These are phyloP conservation scores for Distichodus sexfasciatus DNA, from an alignment of 2,797 vertebrate species.

Conservation along the genomic window DNA sequence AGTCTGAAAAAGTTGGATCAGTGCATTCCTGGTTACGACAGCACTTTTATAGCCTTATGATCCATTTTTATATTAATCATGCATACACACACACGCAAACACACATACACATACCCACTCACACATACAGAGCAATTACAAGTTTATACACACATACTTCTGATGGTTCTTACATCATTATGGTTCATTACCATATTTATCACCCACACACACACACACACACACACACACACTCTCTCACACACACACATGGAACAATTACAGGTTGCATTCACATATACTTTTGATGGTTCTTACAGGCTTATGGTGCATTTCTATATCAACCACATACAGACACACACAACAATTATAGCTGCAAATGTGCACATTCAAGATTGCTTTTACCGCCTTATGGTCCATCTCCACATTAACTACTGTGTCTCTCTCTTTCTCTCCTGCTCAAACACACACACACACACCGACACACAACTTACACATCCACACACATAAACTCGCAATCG, in stretches of 20 bases:
- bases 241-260: conserved; percentile 8
- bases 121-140: conserved; percentile 28
- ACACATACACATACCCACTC: conserved; percentile 12
- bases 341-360: too few species aligned
- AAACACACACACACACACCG: conserved; percentile 2
- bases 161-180: conserved; percentile 25
- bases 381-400: too few species aligned
- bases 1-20: too few species aligned
- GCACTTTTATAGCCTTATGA: too few species aligned
- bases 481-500: conserved; percentile 11
- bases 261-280: too few species aligned
- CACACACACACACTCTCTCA: not conserved
- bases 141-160: conserved; percentile 33
- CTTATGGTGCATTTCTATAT: too few species aligned
- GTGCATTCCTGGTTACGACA: too few species aligned
- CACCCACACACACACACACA: not conserved
- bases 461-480: not conserved
- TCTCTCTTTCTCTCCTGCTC: too few species aligned
- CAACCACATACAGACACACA: conserved; percentile 4
- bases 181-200: conserved; percentile 21
- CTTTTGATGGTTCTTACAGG: too few species aligned
- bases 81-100: conserved; percentile 5
- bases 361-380: too few species aligned
- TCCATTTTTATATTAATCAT: not conserved
- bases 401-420: too few species aligned